Conservation (phyloP, 37 sponge, comb jelly and placozoan species). For the Petrosia ficiformis region DNA sequence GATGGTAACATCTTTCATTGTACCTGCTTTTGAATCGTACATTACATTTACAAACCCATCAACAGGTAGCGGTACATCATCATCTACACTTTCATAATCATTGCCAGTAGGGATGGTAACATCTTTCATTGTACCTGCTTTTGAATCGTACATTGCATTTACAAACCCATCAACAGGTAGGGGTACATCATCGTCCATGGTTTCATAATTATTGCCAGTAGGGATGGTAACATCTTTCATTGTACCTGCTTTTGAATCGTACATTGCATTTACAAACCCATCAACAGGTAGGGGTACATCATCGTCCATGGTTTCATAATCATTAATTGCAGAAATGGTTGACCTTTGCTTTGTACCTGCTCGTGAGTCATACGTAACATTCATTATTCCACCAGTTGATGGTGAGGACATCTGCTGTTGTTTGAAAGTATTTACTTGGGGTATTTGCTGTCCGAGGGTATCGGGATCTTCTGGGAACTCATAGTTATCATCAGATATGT, state of each 20-base stretch:
- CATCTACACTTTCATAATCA: neutral
- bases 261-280: neutral
- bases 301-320: neutral
- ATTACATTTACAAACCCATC: neutral
- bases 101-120: neutral
- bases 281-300: neutral
- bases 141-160: neutral
- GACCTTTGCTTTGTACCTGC: neutral
- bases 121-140: neutral
- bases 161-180: neutral
- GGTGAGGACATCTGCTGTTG: no score
- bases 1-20: neutral
- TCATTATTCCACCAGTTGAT: neutral
- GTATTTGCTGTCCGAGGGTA: no score
- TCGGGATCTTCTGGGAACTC: conserved; percentile 3
- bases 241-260: neutral
- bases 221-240: neutral
- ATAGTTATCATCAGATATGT: neutral
- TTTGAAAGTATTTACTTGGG: no score
- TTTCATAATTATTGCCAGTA: neutral
- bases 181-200: neutral
- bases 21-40: neutral
- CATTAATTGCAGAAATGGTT: neutral
- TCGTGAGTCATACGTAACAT: neutral
- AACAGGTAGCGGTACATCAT: neutral